Evolutionary conservation across 2,797 vertebrate genomes (phyloP).

Genomic region (Hippoglossus hippoglossus): DNA sequence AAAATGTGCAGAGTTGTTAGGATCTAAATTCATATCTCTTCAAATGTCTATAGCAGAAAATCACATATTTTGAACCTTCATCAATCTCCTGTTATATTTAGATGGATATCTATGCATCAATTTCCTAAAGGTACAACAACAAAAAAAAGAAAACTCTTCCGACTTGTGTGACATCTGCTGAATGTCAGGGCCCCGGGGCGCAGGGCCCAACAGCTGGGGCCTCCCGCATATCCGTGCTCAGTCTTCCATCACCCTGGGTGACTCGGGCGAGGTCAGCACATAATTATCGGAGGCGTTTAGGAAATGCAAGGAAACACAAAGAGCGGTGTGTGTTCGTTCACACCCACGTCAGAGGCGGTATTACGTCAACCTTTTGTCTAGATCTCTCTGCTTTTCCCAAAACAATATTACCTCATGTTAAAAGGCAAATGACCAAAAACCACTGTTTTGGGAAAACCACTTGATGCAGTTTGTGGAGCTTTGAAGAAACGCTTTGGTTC

Average conservation of each 20-base stretch:
- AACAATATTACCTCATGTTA: conserved; percentile 23
- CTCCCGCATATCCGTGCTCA: conserved; percentile 55
- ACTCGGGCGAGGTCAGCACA: conserved; percentile 43
- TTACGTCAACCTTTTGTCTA: conserved; percentile 5
- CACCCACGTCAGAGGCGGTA: neutral
- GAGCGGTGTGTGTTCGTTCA: conserved; percentile 23
- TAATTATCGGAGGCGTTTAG: conserved; percentile 47
- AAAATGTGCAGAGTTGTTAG: too few species aligned
- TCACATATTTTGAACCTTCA: neutral
- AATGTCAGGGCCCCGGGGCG: conserved; percentile 52
- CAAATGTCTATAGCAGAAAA: neutral
- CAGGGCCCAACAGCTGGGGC: conserved; percentile 66
- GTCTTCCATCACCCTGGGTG: conserved; percentile 61
- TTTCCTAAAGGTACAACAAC: conserved; percentile 20
- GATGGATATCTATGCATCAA: neutral
- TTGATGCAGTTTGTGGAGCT: conserved; percentile 39
- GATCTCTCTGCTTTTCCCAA: conserved; percentile 28
- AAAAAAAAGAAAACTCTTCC: neutral
- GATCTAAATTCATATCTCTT: neutral
- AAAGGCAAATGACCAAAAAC: conserved; percentile 36
- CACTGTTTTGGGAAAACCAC: conserved; percentile 51
- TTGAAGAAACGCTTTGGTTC: conserved; percentile 68
- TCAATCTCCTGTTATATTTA: neutral
- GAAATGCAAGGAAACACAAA: conserved; percentile 45
- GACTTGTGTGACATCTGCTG: conserved; percentile 51